Evolutionary conservation across 2,113 vertebrate species (phyloP), one percentile per base, ranked within the genome.

Genomic region (Electrona antarctica): DNA sequence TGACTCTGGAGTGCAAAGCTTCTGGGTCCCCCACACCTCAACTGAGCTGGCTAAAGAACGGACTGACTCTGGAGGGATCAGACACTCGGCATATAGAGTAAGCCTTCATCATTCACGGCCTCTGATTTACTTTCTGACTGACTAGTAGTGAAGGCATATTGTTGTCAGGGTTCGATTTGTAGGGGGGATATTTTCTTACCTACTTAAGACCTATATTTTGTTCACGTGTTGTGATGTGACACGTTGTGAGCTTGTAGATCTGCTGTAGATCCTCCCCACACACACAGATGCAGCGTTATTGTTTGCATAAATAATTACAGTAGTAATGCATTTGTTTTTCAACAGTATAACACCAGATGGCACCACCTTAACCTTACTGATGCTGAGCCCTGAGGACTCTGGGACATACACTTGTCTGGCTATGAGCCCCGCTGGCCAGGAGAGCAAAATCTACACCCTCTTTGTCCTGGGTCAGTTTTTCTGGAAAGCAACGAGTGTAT

Each of bases 351-450:
- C 92, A 62, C 80, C 70, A 0, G 92, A 96, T 0, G 91, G 95
- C 69, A 88, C 89, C 82, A 83, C 92, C 12, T 83, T 98, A 63
- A 93, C 94, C 57, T 85, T 98, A 0, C 90, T 93, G 77, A 90
- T 73, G 8, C 84, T 96, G 33, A 88, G 28, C 33, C 83, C 93
- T 0, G 86, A 90, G 0, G 94, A 97, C 79, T 92, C 96, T 0
- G 96, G 96, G 0, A 94, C 91, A 0, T 98, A 97, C 88, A 95
- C 91, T 6, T 98, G 97, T 60, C 70, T 95, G 88, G 96, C 96
- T 9, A 85, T 60, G 46, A 98, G 91, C 79, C 47, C 82, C 0
- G 94, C 85, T 0, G 96, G 97, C 0, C 95, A 95, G 77, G 96
- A 98, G 0, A 84, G 90, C 52, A 90, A 85, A 83, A 88, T 95